Conservation (phyloP, 2,797 vertebrate genomes). For the Brachymystax lenok region DNA sequence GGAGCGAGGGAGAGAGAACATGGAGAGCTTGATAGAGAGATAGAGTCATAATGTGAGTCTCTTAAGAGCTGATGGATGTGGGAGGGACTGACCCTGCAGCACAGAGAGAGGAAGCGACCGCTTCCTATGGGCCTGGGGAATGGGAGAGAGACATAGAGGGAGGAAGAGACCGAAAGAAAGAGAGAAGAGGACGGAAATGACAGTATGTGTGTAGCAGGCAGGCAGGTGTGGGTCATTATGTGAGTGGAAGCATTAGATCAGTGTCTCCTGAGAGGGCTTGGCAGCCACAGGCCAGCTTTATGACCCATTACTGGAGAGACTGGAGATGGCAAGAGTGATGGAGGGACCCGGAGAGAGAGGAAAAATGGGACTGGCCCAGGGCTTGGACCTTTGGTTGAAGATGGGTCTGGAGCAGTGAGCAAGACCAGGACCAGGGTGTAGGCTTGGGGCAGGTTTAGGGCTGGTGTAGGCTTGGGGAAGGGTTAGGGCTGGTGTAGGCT, state of each 20-base stretch:
- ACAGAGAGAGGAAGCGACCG: constrained; percentile 67
- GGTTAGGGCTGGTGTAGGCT: background rate
- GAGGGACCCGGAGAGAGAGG: constrained; percentile 1
- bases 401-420: background rate
- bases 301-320: constrained; percentile 16
- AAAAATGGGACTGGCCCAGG: background rate
- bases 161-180: background rate
- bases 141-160: constrained; percentile 39
- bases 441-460: background rate
- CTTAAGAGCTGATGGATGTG: constrained; percentile 73
- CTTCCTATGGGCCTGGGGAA: constrained; percentile 68
- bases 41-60: constrained; percentile 8
- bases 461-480: no score
- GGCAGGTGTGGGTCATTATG: constrained; percentile 69
- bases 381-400: background rate
- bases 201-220: constrained; percentile 57
- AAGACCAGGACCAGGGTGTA: background rate
- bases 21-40: constrained; percentile 19
- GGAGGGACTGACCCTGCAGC: constrained; percentile 67
- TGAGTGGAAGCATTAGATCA: constrained; percentile 76
- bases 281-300: constrained; percentile 19
- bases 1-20: constrained; percentile 24
- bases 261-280: constrained; percentile 67
- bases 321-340: constrained; percentile 36
- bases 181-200: constrained; percentile 41